These are phyloP conservation scores for Acromyrmex charruanus DNA, from an alignment of 1,140 invertebrate species.

Conservation along the genomic window DNA sequence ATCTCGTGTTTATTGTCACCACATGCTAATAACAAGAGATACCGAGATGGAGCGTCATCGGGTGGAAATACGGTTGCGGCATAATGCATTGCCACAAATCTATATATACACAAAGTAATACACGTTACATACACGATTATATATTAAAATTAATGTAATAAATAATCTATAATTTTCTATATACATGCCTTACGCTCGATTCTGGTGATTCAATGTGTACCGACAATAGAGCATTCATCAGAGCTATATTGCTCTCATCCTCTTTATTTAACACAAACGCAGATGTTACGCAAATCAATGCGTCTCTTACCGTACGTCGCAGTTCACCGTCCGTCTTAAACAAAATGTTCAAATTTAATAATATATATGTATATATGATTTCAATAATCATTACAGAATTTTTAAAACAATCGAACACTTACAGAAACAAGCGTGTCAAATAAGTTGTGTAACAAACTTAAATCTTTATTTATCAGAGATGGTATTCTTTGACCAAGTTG, in stretches of 20 bases:
- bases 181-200: constrained; percentile 79
- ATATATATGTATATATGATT: constrained; percentile 31
- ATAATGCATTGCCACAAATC: constrained; percentile 94
- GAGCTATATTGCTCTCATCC: constrained; percentile 81
- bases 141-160: constrained; percentile 15
- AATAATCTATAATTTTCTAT: constrained; percentile 69
- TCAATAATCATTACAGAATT: not conserved
- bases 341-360: constrained; percentile 25
- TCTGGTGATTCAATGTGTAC: constrained; percentile 82
- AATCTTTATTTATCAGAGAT: constrained; percentile 90
- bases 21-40: constrained; percentile 93
- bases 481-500: constrained; percentile 91
- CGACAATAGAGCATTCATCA: constrained; percentile 87
- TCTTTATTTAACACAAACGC: constrained; percentile 85
- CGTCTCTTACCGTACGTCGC: constrained; percentile 87
- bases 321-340: constrained; percentile 87
- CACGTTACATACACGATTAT: constrained; percentile 43
- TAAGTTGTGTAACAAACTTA: constrained; percentile 89
- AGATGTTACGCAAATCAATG: constrained; percentile 87
- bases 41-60: constrained; percentile 93
- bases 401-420: constrained; percentile 68
- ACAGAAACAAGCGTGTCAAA: constrained; percentile 89
- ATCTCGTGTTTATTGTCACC: constrained; percentile 95
- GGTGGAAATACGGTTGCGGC: constrained; percentile 93
- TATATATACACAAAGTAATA: constrained; percentile 62